Conservation (phyloP, 2,797 vertebrate species). For the Acridotheres tristis region DNA sequence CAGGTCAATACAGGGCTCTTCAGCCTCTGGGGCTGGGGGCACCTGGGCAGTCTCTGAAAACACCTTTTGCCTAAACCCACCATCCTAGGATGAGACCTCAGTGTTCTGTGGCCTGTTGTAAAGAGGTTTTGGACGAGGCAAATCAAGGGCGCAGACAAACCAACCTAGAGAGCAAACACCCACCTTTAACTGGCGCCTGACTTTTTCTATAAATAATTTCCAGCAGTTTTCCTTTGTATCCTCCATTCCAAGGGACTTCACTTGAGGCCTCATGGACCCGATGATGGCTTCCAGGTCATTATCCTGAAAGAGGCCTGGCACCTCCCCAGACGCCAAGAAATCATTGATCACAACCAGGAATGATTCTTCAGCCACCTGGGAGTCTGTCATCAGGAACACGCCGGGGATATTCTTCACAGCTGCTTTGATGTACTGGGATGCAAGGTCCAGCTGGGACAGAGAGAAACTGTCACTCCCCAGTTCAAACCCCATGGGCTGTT, state of each 20-base stretch:
- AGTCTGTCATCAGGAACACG: conserved; percentile 82
- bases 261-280: conserved; percentile 74
- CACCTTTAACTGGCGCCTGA: conserved; percentile 79
- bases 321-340: conserved; percentile 77
- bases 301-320: conserved; percentile 77
- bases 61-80: neutral
- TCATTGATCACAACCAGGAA: conserved; percentile 83
- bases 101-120: neutral
- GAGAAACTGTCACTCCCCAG: neutral
- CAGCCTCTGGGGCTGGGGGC: neutral
- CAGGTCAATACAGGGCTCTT: neutral
- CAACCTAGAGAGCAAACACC: neutral
- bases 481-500: rapidly evolving
- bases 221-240: conserved; percentile 78
- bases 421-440: conserved; percentile 74
- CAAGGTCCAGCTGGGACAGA: conserved; percentile 73
- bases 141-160: neutral
- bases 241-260: conserved; percentile 69
- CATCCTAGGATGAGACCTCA: rapidly evolving
- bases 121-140: neutral
- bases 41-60: neutral
- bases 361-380: conserved; percentile 79
- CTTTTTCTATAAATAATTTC: conserved; percentile 81
- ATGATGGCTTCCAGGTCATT: conserved; percentile 77
- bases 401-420: conserved; percentile 77